Evolutionary conservation across 2,888 invertebrate genomes (phyloP), one percentile per base, ranked within the genome.

Genomic region (Volucella inanis): DNA sequence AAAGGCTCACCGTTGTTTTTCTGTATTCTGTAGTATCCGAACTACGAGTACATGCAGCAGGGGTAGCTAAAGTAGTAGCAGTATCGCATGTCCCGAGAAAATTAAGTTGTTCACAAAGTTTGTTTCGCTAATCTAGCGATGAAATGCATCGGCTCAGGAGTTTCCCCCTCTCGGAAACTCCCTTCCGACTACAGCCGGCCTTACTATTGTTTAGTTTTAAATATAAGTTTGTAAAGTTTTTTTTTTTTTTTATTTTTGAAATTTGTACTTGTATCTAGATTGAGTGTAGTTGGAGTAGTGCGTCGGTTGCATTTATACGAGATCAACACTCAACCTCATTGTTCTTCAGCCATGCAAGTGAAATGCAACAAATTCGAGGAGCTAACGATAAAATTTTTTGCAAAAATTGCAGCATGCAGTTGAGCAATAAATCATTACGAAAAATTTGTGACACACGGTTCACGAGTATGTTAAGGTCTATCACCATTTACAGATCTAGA

Each of bases 101-200:
- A 89, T 89, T 89, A 89, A 89, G 89, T 89, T 89, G 89, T 89
- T 87, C 86, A 86, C 86, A 14, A 77, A 81, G 81, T 85, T 85
- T 77, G 81, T 72, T 81, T 81, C 76, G 68, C 57, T 85, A 85
- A 85, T 85, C 81, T 77, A 70, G 72, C 72, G 85, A 72, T 81
- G 85, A 85, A 85, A 85, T 72, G 79, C 59, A 80, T 49, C 52
- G 11, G 10, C 55, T 62, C 14, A 15, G 15, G 41, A 11, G 12
- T 15, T 11, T 54, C 14, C 54, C 54, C 9, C 54, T 65, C 47
- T 22, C 15, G 57, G 15, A 12, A 41, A 22, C 2, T 11, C n/a
- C 15, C 49, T 12, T 14, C 22, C 22, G 12, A 11, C 31, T 31
- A 4, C 6, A 2, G 6, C 57, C 43, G 1, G 3, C 11, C 14